Conservation (phyloP, 2,113 vertebrate species). For the Tenrec ecaudatus region DNA sequence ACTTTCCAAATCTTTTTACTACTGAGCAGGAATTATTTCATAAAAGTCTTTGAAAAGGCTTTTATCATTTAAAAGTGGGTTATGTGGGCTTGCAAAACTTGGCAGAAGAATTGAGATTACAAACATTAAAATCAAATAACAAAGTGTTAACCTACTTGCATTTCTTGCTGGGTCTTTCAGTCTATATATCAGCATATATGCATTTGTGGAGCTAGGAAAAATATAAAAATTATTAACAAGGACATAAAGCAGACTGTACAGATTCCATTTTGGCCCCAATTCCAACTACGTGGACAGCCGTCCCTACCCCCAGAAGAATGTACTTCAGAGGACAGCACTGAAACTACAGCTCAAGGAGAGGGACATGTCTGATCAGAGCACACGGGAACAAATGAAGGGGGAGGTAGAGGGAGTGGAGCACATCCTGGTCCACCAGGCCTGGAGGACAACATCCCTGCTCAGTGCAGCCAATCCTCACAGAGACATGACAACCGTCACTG, state of each 20-base stretch:
- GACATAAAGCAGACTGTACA: conserved; percentile 31
- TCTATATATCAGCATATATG: conserved; percentile 99
- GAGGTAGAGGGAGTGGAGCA: too few relatives aligned
- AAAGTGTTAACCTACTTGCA: conserved; percentile 92
- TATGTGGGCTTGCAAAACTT: conserved; percentile 47
- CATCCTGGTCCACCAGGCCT: too few relatives aligned
- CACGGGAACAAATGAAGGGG: too few relatives aligned
- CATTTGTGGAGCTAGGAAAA: conserved; percentile 96
- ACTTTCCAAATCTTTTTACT: conserved; percentile 36
- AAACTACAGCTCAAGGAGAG: too few relatives aligned
- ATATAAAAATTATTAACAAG: conserved; percentile 65
- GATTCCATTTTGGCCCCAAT: conserved; percentile 20
- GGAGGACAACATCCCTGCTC: too few relatives aligned
- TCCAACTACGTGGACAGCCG: too few relatives aligned
- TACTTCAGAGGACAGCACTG: too few relatives aligned
- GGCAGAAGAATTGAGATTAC: conserved; percentile 39
- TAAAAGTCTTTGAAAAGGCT: neutral
- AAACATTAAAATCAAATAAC: conserved; percentile 47
- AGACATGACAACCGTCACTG: too few relatives aligned
- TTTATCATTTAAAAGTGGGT: conserved; percentile 43
- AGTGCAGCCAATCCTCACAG: too few relatives aligned
- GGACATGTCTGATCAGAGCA: too few relatives aligned
- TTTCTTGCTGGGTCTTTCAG: conserved; percentile 96
- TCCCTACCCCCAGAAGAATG: too few relatives aligned
- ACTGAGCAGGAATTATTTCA: neutral